Percentiles rank a stretch among this genome's conserved stretches.
phyloP scores from a whole-genome alignment of 2,113 vertebrate species.

The Callithrix jacchus region DNA sequence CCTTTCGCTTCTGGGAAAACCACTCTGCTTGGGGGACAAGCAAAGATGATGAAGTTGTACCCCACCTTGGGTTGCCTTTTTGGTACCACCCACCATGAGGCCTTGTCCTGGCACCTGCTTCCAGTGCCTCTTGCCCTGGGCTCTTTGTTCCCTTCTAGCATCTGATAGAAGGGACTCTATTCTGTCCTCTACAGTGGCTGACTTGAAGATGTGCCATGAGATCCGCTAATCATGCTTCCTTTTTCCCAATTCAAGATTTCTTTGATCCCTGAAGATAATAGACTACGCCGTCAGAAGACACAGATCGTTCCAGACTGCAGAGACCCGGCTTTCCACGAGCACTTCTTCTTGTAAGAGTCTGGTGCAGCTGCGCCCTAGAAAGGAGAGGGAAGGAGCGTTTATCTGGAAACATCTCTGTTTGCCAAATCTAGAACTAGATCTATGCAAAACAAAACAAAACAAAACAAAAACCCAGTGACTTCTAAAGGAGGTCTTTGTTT shows the following conservation, averaged over 20 bases:
- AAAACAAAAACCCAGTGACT: slow-evolving; percentile 42
- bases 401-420: slow-evolving; percentile 23
- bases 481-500: slow-evolving; percentile 66
- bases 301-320: slow-evolving; percentile 80
- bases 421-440: slow-evolving; percentile 48
- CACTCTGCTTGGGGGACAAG: neutral
- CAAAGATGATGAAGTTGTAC: neutral
- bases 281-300: slow-evolving; percentile 78
- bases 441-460: slow-evolving; percentile 44
- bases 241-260: slow-evolving; percentile 78
- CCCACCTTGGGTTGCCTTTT: neutral
- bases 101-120: neutral
- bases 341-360: slow-evolving; percentile 84
- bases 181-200: neutral
- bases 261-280: slow-evolving; percentile 80
- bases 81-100: neutral
- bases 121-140: neutral
- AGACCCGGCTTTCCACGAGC: slow-evolving; percentile 83
- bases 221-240: neutral
- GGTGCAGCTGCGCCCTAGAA: neutral
- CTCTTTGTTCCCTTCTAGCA: neutral
- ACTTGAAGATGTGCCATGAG: neutral
- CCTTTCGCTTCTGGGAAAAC: neutral
- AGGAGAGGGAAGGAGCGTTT: slow-evolving; percentile 43
- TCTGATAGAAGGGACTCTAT: neutral